Evolutionary conservation across 2,797 vertebrate genomes (phyloP), one percentile per base, ranked within the genome.

Genomic region (Xenops minutus): DNA sequence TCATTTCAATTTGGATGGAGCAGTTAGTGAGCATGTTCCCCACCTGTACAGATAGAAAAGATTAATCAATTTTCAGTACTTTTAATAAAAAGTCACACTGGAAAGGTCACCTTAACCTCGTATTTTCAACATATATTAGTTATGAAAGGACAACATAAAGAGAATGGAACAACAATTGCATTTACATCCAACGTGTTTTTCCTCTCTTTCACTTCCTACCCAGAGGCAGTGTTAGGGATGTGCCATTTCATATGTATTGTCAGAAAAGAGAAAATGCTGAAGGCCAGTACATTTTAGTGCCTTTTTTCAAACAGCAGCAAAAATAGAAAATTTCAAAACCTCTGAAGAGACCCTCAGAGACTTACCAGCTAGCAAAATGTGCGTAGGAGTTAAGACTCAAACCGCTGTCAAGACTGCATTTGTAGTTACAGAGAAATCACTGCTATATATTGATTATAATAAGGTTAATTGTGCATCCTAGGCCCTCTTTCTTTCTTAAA

Each of bases 261-360:
- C 93, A 91, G 78, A 95, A 92, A 88, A 79, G 81, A 95, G 34
- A 95, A 86, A 80, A 88, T 72, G 91, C 95, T 95, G 91, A 85
- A 87, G 63, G 88, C 84, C 52, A 73, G 30, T 82, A 71, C 3
- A 19, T 85, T 96, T 96, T 94, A 48, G 75, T 87, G 68, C 59
- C 37, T 58, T 93, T 94, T 91, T 91, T 92, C 67, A 92, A 90
- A 73, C 63, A 93, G 56, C 49, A 69, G 75, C 91, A 96, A 92
- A 90, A 95, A 86, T 79, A 94, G 78, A 92, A 94, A 64, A 27
- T 93, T 93, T 72, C 24, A 87, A 92, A 96, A 78, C 32, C 69
- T 89, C 54, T 69, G 19, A 93, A 73, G 43, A 81, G 32, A 87
- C 61, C 49, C 49, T 59, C 12, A 4, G 88, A 93, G 89, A 74